Percentiles rank a stretch among this genome's conserved stretches.
phyloP scores from a whole-genome alignment of 2,888 invertebrate species.

The Alsophila aescularia region DNA sequence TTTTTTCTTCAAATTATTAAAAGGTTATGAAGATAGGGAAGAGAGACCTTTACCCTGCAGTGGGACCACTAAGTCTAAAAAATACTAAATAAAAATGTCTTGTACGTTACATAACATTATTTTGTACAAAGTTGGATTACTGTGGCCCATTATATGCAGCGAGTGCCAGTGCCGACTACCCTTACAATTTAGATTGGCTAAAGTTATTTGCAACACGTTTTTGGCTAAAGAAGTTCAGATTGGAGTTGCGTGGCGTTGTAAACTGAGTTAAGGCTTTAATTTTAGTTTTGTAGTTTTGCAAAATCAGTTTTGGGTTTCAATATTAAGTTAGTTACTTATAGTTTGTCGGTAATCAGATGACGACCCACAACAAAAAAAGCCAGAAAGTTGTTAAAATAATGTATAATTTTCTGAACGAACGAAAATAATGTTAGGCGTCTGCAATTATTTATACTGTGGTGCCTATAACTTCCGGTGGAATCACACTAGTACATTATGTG shows the following conservation, averaged over 20 bases:
- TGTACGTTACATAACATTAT: background rate
- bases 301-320: conserved; percentile 25
- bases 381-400: too few relatives aligned
- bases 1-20: too few relatives aligned
- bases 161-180: conserved; percentile 20
- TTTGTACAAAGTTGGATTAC: background rate
- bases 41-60: too few relatives aligned
- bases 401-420: too few relatives aligned
- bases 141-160: background rate
- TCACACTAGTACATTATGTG: too few relatives aligned
- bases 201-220: conserved; percentile 40
- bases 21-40: too few relatives aligned
- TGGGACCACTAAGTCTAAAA: too few relatives aligned
- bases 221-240: conserved; percentile 38
- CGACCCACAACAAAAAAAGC: too few relatives aligned
- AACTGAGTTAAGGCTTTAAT: conserved; percentile 31
- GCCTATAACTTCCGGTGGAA: too few relatives aligned
- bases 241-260: conserved; percentile 34
- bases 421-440: too few relatives aligned
- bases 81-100: too few relatives aligned
- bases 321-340: conserved; percentile 2
- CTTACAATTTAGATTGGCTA: conserved; percentile 29
- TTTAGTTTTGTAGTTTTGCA: conserved; percentile 32
- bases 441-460: too few relatives aligned
- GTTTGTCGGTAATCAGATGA: conserved; percentile 13